Evolutionary conservation across 2,888 invertebrate genomes (phyloP).

Genomic region (Synanthedon formicaeformis): DNA sequence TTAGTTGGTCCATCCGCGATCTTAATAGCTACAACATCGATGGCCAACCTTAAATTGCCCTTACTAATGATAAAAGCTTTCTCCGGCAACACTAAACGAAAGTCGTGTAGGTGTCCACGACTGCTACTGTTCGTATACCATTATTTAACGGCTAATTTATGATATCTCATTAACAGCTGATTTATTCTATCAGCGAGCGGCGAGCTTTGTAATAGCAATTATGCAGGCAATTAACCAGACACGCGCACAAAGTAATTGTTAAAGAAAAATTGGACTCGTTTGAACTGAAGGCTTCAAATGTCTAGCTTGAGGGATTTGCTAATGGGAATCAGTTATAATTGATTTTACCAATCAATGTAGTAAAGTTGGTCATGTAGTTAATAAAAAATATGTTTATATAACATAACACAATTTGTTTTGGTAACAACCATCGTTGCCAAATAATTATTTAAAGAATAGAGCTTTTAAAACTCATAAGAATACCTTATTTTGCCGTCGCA

Average conservation of each 20-base stretch:
- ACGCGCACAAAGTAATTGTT: neutral
- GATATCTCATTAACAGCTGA: constrained; percentile 12
- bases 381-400: too few species aligned
- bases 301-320: neutral
- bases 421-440: too few species aligned
- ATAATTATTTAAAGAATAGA: too few species aligned
- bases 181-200: constrained; percentile 8
- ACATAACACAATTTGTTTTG: too few species aligned
- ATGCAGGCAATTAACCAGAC: neutral
- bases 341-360: neutral
- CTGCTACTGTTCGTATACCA: neutral
- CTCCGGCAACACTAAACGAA: neutral
- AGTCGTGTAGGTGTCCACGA: neutral
- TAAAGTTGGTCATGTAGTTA: neutral
- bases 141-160: constrained; percentile 7
- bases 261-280: neutral
- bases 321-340: neutral
- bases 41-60: neutral
- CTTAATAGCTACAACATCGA: neutral
- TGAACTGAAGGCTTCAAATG: neutral
- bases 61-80: neutral
- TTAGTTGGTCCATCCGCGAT: neutral
- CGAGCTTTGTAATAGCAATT: neutral
- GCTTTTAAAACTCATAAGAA: too few species aligned
- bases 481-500: too few species aligned